Percentiles rank a stretch among this genome's conserved stretches.
These are phyloP conservation scores for Recurvirostra avosetta DNA, from an alignment of 2,113 vertebrate genomes.

Conservation along the genomic window DNA sequence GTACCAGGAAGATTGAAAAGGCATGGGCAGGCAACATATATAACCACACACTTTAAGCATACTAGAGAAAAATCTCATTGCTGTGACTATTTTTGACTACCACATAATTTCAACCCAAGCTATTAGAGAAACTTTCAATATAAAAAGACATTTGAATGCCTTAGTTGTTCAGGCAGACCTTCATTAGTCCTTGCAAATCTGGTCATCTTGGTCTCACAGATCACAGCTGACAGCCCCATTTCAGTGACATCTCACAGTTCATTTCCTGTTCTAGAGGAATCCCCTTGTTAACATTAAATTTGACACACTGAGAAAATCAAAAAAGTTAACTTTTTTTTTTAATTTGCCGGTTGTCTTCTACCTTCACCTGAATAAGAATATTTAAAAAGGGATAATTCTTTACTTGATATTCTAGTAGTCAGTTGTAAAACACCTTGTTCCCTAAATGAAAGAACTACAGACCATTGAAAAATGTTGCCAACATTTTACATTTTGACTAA, in stretches of 20 bases:
- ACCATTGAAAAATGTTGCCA: not conserved
- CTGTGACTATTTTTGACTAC: not conserved
- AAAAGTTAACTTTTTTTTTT: not conserved
- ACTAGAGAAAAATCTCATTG: not conserved
- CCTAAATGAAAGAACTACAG: not conserved
- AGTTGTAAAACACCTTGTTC: not conserved
- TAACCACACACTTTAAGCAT: not conserved
- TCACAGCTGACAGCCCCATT: not conserved
- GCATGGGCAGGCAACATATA: not conserved
- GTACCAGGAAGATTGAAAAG: not conserved
- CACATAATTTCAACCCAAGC: not conserved
- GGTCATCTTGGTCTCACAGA: not conserved
- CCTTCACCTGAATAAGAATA: not conserved
- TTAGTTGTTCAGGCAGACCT: not conserved
- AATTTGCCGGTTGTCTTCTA: not conserved
- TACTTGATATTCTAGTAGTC: not conserved
- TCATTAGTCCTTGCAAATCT: not conserved
- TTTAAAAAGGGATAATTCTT: not conserved
- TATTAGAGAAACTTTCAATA: not conserved
- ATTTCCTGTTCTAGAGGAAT: not conserved
- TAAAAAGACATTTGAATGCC: not conserved
- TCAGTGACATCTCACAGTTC: not conserved
- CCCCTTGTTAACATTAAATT: not conserved
- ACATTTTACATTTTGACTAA: not conserved
- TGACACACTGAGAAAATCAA: not conserved